Evolutionary conservation across 2,797 vertebrate genomes (phyloP), one percentile per base, ranked within the genome.

Genomic region (Adelosebastes latens): DNA sequence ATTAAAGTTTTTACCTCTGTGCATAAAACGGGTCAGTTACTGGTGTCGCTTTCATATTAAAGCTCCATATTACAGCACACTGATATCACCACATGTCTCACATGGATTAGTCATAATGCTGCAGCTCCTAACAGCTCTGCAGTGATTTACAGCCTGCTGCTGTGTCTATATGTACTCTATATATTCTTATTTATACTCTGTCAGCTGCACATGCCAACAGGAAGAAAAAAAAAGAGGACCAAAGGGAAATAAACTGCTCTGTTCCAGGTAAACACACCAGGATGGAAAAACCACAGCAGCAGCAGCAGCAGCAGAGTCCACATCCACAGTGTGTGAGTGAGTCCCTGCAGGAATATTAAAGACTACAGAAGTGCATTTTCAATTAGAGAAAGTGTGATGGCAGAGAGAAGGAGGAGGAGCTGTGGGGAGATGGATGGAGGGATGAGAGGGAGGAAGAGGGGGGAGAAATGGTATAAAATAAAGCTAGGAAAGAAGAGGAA

Each of bases 181-280:
- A 68, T 64, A 55, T 63, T 77, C 61, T 31, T 76, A 75, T 86
- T 83, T 79, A 80, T 73, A 75, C 27, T 69, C 80, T 27, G 82
- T 79, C 83, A 74, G 80, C 52, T 74, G 75, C 49, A 31, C 6
- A n/a, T 36, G 62, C 74, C 80, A 85, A 64, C 63, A 84, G 72
- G 59, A 62, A 11, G 20, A 18, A 20, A 60, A 20, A 13, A 58
- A 58, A 58, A 25, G 49, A 25, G 46, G 13, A 58, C 12, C 29
- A 52, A 36, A 66, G 63, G 69, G 81, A 75, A 84, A 81, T 61
- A 79, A 83, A 34, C 59, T 34, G 65, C 42, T 72, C 77, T n/a
- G 84, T 70, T 88, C 80, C 90, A 88, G 83, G 89, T 89, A 84
- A 88, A 90, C 71, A 90, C 72, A 80, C 66, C 5, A 24, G 29